Evolutionary conservation across 2,113 vertebrate species (phyloP).

Genomic region (Corvus moneduloides): DNA sequence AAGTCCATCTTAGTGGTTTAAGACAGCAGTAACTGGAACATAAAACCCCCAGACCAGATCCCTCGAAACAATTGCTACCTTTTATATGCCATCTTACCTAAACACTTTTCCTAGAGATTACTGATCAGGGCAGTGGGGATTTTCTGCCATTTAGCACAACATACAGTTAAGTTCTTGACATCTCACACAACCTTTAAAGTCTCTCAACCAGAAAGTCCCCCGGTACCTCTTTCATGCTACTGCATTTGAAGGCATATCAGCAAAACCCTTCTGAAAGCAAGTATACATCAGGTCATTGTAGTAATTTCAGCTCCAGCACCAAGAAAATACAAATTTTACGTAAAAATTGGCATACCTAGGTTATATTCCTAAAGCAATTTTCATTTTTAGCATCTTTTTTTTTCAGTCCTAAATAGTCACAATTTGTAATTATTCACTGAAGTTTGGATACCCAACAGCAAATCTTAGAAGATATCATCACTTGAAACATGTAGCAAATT

Average conservation of each 20-base stretch:
- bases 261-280: background rate
- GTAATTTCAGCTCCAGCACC: background rate
- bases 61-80: background rate
- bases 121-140: background rate
- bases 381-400: background rate
- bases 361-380: background rate
- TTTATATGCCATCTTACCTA: background rate
- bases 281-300: background rate
- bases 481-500: fast-evolving
- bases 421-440: background rate
- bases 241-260: background rate
- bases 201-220: background rate
- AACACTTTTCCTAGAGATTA: background rate
- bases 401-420: background rate
- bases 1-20: background rate
- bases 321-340: background rate
- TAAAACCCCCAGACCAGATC: background rate
- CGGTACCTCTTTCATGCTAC: fast-evolving
- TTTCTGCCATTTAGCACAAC: background rate
- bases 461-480: background rate
- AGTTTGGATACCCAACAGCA: background rate
- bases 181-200: background rate
- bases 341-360: background rate
- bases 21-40: background rate
- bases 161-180: background rate